Evolutionary conservation across 2,113 vertebrate species (phyloP), one percentile per base, ranked within the genome.

Genomic region (Microcebus ravelobensis): DNA sequence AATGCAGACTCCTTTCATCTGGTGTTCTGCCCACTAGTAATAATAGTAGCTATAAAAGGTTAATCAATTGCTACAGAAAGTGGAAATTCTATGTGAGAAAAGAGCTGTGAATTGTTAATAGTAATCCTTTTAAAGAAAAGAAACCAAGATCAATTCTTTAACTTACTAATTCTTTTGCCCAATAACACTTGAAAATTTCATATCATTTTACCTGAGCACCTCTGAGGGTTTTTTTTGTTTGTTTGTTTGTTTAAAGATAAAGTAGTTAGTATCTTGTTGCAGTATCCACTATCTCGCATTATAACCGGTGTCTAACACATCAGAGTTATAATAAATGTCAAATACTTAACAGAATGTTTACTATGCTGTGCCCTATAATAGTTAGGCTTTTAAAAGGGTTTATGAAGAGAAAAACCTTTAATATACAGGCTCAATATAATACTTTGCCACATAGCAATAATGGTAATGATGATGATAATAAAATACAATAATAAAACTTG

Each of bases 31-130:
- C 71, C 77, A 87, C 25, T 81, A 77, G 20, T 63, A 95, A 91
- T 91, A 85, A 95, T 31, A 77, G 93, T 27, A 92, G 68, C 67
- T 82, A 86, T 94, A 79, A 96, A 96, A 96, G 55, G 82, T 95
- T 95, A 85, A 95, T 96, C 50, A 90, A 11, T 92, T 85, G 81
- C 45, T 57, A 67, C 67, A 21, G 73, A 95, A 67, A 92, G 92
- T 92, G 42, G n/a, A 90, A 94, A 95, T 90, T 74, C 39, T 63
- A 73, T 50, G 11, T 76, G 45, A 91, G 87, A 65, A 94, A 80
- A 90, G 68, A n/a, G 50, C 20, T 73, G 13, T 14, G 17, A 42
- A 42, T 34, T 25, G 10, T 71, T 92, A 90, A 42, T 81, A 84
- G 57, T n/a, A 86, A 74, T 77, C 14, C 14, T 80, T 90, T 76